Conservation (phyloP, 2,888 invertebrate genomes). For the Polydrusus cervinus region DNA sequence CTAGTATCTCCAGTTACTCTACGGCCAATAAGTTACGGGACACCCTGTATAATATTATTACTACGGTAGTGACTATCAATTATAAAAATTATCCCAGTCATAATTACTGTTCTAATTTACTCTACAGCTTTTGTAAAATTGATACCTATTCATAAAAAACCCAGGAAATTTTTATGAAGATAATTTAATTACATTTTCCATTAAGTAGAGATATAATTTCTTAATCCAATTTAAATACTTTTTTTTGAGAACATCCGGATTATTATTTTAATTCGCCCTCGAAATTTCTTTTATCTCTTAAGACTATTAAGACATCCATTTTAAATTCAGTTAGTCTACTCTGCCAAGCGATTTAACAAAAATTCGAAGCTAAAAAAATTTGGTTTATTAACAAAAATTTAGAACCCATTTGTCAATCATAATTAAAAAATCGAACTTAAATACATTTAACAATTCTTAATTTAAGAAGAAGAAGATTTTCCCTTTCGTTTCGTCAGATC, state of each 20-base stretch:
- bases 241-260: constrained; percentile 12
- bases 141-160: constrained; percentile 1
- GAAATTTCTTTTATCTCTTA: constrained; percentile 18
- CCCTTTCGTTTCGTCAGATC: too few relatives aligned
- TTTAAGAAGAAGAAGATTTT: too few relatives aligned
- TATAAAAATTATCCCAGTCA: not conserved
- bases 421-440: too few relatives aligned
- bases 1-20: too few relatives aligned
- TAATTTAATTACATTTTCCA: constrained; percentile 10
- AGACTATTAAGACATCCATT: constrained; percentile 3
- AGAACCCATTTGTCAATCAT: too few relatives aligned
- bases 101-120: not conserved
- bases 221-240: constrained; percentile 16
- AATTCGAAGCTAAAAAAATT: not conserved
- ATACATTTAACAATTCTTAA: too few relatives aligned
- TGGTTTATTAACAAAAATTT: too few relatives aligned
- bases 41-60: too few relatives aligned
- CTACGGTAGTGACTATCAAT: not conserved
- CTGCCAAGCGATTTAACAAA: not conserved
- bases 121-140: not conserved
- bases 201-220: constrained; percentile 4
- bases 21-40: too few relatives aligned
- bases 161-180: not conserved
- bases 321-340: not conserved
- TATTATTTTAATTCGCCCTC: constrained; percentile 18